Percentiles rank a stretch among this genome's conserved stretches.
Conservation (phyloP, 2,797 vertebrate genomes). For the Gambelia wislizenii region DNA sequence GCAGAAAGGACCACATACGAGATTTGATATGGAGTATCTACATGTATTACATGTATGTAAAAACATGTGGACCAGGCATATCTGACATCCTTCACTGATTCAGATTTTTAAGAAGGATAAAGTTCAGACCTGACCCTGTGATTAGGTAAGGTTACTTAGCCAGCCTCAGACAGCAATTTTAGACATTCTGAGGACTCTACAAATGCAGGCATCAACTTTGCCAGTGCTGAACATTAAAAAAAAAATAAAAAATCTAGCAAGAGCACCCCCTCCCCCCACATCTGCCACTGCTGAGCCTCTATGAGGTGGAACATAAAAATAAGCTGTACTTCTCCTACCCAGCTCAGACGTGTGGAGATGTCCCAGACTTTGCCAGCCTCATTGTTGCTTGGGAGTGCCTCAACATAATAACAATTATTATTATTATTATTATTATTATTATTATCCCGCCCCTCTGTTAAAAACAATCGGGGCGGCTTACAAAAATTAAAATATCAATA, state of each 20-base stretch:
- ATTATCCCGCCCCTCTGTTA: too few relatives aligned
- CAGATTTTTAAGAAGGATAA: background rate
- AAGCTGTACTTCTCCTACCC: background rate
- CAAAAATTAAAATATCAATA: too few relatives aligned
- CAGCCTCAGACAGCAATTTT: background rate
- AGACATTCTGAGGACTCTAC: background rate
- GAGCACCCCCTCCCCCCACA: too few relatives aligned
- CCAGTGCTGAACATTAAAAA: background rate
- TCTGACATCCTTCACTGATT: background rate
- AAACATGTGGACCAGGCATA: too few relatives aligned
- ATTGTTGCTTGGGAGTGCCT: background rate
- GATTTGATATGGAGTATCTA: background rate
- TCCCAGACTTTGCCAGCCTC: background rate
- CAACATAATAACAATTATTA: too few relatives aligned
- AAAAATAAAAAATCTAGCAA: background rate
- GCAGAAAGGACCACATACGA: background rate
- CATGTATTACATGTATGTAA: background rate
- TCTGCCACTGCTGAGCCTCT: background rate
- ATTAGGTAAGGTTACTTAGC: background rate
- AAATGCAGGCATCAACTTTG: too few relatives aligned
- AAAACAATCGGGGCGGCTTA: too few relatives aligned
- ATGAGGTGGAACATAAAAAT: background rate
- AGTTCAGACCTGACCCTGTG: background rate
- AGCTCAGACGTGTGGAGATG: background rate
- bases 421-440: too few relatives aligned